A percentile compares a stretch with the other conserved stretches of the same genome.
Evolutionary conservation across 2,113 vertebrate genomes (phyloP).

Genomic region (Riparia riparia): DNA sequence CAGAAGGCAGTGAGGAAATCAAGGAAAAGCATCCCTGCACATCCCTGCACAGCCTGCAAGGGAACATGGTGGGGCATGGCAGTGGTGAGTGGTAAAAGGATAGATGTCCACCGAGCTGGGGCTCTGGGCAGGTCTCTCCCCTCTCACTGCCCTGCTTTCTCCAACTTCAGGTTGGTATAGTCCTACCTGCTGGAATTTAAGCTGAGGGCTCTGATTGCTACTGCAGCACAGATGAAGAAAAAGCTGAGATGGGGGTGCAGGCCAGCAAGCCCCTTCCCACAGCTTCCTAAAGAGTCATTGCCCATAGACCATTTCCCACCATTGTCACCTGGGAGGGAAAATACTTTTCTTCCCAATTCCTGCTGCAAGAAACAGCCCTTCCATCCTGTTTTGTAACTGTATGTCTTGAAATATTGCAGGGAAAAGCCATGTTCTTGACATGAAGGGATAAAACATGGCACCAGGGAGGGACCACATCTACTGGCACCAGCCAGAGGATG

Average conservation of each 20-base stretch:
- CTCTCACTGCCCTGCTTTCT: background rate
- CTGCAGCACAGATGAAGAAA: background rate
- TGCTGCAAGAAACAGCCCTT: background rate
- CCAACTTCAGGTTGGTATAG: background rate
- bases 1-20: background rate
- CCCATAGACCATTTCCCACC: background rate
- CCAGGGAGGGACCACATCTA: background rate
- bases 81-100: background rate
- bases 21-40: background rate
- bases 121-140: background rate
- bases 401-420: background rate
- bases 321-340: background rate
- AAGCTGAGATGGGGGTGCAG: background rate
- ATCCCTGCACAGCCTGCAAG: background rate
- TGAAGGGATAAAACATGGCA: background rate
- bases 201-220: background rate
- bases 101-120: background rate
- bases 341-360: background rate
- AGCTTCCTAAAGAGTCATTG: background rate
- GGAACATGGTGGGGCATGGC: rapidly evolving
- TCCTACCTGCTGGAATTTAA: background rate
- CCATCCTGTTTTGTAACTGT: background rate
- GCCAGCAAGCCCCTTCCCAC: background rate
- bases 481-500: background rate
- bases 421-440: background rate